Conservation (phyloP, 2,797 vertebrate species). For the Enteromius thamalakanensis region DNA sequence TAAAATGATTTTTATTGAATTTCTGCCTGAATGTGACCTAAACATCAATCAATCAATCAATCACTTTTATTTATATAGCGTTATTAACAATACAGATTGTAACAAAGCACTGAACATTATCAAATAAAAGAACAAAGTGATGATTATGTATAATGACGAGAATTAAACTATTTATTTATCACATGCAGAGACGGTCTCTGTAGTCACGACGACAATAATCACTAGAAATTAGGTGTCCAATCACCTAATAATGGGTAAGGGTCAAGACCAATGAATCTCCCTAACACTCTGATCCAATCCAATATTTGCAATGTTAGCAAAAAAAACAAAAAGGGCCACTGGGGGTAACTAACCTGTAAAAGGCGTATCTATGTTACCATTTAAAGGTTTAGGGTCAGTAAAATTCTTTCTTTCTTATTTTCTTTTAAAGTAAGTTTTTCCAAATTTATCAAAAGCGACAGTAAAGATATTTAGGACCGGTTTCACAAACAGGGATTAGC, state of each 20-base stretch:
- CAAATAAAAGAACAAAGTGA: no score
- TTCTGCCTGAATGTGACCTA: not conserved
- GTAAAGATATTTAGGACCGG: not conserved
- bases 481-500: no score
- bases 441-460: not conserved
- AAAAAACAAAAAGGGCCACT: not conserved
- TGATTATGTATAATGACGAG: no score
- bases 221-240: no score
- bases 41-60: not conserved
- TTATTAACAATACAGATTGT: no score
- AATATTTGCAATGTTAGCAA: not conserved
- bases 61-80: no score
- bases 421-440: not conserved
- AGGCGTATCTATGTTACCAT: not conserved
- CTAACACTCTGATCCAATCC: not conserved
- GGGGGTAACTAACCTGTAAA: not conserved
- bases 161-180: no score
- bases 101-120: no score
- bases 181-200: no score
- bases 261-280: not conserved
- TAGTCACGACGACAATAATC: no score
- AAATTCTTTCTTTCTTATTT: not conserved
- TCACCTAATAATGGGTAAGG: no score
- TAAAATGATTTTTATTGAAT: slow-evolving; percentile 7
- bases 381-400: not conserved